Conservation (phyloP, 2,888 invertebrate species). For the Luffia ferchaultella region DNA sequence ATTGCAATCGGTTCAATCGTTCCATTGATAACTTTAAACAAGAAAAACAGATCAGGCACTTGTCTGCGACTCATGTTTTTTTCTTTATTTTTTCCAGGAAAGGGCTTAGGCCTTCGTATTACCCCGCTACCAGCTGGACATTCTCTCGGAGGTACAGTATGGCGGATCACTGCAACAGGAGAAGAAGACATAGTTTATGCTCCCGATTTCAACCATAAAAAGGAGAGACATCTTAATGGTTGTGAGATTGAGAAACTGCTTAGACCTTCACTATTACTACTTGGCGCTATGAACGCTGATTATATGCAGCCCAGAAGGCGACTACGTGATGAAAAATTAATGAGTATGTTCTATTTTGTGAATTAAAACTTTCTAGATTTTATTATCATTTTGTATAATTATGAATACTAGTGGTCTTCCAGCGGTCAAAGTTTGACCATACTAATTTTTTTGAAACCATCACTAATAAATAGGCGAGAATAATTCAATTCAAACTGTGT, state of each 20-base stretch:
- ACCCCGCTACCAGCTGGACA: conserved; percentile 97
- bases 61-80: too few species aligned
- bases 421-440: too few species aligned
- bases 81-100: too few species aligned
- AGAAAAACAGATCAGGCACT: too few species aligned
- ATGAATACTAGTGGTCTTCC: too few species aligned
- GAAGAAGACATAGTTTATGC: conserved; percentile 99
- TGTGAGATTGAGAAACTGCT: conserved; percentile 91
- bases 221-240: conserved; percentile 96
- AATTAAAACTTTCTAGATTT: too few species aligned
- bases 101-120: conserved; percentile 94
- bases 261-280: conserved; percentile 92
- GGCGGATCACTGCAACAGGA: conserved; percentile 97
- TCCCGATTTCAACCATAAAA: conserved; percentile 98
- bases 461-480: too few species aligned
- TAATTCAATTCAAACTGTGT: too few species aligned
- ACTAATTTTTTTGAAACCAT: too few species aligned
- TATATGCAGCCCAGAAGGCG: conserved; percentile 92
- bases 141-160: conserved; percentile 98
- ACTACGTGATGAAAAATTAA: conserved; percentile 93
- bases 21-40: too few species aligned
- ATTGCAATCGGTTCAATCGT: too few species aligned
- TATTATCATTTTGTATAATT: too few species aligned
- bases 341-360: conserved; percentile 72
- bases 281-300: conserved; percentile 94